Evolutionary conservation across 2,113 vertebrate genomes (phyloP).

Genomic region (Pholis gunnellus): DNA sequence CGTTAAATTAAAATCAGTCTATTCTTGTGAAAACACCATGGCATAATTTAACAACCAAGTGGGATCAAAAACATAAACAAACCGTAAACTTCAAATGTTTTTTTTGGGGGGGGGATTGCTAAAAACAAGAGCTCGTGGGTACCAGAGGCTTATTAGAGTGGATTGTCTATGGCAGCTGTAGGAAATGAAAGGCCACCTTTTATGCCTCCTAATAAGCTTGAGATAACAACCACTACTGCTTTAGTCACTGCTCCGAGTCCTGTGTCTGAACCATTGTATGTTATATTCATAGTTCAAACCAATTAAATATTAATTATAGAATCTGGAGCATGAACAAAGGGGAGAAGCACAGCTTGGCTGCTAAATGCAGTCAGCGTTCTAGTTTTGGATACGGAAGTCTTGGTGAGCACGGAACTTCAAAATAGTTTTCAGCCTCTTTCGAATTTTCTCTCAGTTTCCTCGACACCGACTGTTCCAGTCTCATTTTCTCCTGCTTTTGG

Average conservation of each 20-base stretch:
- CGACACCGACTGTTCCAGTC: neutral
- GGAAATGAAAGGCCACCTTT: constrained; percentile 38
- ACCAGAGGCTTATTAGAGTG: neutral
- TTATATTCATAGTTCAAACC: constrained; percentile 47
- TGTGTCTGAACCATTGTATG: constrained; percentile 35
- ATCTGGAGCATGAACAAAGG: constrained; percentile 61
- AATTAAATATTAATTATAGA: constrained; percentile 67
- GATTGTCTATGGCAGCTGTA: constrained; percentile 15
- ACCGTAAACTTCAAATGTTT: neutral
- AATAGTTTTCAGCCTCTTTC: constrained; percentile 10
- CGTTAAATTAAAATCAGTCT: neutral
- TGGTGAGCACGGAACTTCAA: constrained; percentile 10
- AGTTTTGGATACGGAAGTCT: constrained; percentile 30
- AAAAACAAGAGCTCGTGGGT: constrained; percentile 2
- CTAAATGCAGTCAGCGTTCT: constrained; percentile 26
- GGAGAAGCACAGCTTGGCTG: constrained; percentile 36
- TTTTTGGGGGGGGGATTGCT: neutral
- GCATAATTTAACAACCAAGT: neutral
- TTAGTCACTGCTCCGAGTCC: constrained; percentile 27
- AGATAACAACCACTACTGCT: constrained; percentile 39
- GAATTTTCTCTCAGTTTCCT: constrained; percentile 9
- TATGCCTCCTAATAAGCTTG: constrained; percentile 33
- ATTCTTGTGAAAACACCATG: neutral
- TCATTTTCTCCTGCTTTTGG: constrained; percentile 1
- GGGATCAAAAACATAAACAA: constrained; percentile 19